Conservation (phyloP, 2,113 vertebrate genomes). For the Phrynocephalus versicolor region DNA sequence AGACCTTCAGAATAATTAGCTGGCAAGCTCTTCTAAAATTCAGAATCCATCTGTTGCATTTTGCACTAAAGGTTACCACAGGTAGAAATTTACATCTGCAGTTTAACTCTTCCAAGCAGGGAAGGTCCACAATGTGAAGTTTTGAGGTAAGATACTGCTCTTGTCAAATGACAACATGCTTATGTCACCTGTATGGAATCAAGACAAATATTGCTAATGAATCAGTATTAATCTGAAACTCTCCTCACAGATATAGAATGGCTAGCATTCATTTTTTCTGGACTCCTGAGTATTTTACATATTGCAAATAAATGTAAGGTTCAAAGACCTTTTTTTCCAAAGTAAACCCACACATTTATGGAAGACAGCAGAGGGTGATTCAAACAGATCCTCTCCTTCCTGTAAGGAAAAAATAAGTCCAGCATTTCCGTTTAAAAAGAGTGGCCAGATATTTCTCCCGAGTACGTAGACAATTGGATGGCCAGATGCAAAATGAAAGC, state of each 20-base stretch:
- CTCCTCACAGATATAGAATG: background rate
- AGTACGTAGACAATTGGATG: background rate
- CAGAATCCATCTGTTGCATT: constrained; percentile 14
- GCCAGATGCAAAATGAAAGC: too few relatives aligned
- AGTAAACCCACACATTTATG: background rate
- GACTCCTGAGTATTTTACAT: background rate
- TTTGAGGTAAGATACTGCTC: too few relatives aligned
- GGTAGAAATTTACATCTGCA: background rate
- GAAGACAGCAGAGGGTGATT: background rate
- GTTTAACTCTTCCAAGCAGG: background rate
- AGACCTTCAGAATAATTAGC: constrained; percentile 35
- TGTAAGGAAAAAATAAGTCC: background rate
- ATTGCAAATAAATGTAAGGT: background rate
- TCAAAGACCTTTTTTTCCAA: background rate
- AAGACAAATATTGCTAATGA: background rate
- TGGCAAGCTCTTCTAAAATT: background rate
- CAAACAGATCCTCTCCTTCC: background rate
- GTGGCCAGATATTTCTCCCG: background rate
- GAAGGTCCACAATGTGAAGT: too few relatives aligned
- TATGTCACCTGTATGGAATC: background rate
- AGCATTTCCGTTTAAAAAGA: background rate
- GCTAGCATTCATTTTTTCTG: background rate
- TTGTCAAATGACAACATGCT: too few relatives aligned
- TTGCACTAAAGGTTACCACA: background rate
- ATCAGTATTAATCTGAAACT: too few relatives aligned